Evolutionary conservation across 2,113 vertebrate genomes (phyloP).

Genomic region (Ellobius talpinus): DNA sequence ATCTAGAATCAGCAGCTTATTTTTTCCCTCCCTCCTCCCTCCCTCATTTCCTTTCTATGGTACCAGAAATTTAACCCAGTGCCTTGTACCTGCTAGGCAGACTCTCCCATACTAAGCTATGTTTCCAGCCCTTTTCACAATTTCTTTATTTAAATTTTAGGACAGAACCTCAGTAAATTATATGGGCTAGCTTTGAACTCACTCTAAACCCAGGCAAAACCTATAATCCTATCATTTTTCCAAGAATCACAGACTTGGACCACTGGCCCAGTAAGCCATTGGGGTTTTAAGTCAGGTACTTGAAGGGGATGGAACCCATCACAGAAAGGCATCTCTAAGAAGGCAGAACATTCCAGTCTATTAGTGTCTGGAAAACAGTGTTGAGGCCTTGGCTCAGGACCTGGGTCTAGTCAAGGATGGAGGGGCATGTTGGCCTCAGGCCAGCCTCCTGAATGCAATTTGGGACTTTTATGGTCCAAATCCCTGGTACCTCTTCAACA

Average conservation of each 20-base stretch:
- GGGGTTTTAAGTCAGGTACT: background rate
- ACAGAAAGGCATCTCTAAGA: background rate
- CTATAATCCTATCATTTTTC: background rate
- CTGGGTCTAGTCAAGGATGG: background rate
- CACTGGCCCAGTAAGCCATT: background rate
- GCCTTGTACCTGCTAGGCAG: too few species aligned
- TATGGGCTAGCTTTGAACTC: background rate
- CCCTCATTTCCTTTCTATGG: background rate
- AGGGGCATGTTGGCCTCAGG: background rate
- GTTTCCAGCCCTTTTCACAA: background rate
- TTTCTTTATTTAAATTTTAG: background rate
- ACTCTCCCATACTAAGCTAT: background rate
- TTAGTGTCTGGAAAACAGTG: background rate
- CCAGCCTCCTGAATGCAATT: background rate
- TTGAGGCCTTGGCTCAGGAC: background rate
- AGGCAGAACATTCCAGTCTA: background rate
- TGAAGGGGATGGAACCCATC: background rate
- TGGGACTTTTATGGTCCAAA: background rate
- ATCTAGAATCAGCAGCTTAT: too few species aligned
- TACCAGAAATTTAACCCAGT: background rate
- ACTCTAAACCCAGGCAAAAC: background rate
- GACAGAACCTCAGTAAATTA: background rate
- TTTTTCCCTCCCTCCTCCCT: background rate
- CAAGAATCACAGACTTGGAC: background rate
- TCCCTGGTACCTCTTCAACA: background rate